Conservation (phyloP, 37 sponge, comb jelly and placozoan species). For the Ephydatia muelleri region DNA sequence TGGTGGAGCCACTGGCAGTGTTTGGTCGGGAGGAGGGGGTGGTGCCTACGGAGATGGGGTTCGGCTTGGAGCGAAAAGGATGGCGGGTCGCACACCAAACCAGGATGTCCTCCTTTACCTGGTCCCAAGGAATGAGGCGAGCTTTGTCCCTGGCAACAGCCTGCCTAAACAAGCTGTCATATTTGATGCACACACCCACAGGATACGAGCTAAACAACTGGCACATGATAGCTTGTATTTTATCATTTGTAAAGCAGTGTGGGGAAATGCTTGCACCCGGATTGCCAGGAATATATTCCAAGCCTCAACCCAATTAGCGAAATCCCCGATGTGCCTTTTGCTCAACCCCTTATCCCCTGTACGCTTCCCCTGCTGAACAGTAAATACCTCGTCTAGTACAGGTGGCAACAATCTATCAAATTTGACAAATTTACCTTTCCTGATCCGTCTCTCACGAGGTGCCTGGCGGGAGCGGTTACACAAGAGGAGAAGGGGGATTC, state of each 20-base stretch:
- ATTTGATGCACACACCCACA: conserved; percentile 5
- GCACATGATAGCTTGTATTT: conserved; percentile 31
- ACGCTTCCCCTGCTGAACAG: conserved; percentile 11
- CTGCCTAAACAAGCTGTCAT: conserved; percentile 24
- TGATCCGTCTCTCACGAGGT: not conserved
- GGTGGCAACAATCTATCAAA: conserved; percentile 21
- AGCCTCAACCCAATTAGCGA: conserved; percentile 36
- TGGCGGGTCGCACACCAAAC: conserved; percentile 6
- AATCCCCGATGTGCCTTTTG: conserved; percentile 11
- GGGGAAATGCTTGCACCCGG: not conserved
- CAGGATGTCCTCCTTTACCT: conserved; percentile 22
- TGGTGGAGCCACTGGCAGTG: conserved; percentile 9
- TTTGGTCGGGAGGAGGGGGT: not conserved
- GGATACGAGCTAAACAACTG: not conserved
- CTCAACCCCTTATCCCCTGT: not conserved
- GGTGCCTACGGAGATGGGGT: conserved; percentile 7
- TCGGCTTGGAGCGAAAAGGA: conserved; percentile 10
- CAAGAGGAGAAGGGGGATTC: conserved; percentile 9
- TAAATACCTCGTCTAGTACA: not conserved
- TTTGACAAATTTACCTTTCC: conserved; percentile 20
- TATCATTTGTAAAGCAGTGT: conserved; percentile 22
- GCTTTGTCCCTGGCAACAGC: conserved; percentile 17
- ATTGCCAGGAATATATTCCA: conserved; percentile 33
- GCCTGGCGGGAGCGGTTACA: conserved; percentile 21
- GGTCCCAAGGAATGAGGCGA: conserved; percentile 22